Evolutionary conservation across 2,888 invertebrate genomes (phyloP).

Genomic region (Agriotes lineatus): DNA sequence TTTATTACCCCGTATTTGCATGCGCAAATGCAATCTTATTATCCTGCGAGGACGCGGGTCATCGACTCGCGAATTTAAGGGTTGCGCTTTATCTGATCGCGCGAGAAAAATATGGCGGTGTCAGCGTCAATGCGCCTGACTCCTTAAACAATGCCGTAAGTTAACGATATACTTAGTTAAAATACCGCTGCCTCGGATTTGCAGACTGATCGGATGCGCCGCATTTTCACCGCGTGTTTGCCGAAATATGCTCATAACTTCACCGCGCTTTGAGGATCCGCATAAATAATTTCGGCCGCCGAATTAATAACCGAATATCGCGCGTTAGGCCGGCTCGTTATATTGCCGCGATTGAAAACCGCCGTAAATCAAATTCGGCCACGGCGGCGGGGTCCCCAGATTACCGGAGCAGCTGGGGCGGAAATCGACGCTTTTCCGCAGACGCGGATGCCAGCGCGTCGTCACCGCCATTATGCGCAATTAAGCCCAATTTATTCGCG

Average conservation of each 20-base stretch:
- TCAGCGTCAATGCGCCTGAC: slow-evolving; percentile 57
- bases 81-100: slow-evolving; percentile 59
- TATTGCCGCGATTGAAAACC: slow-evolving; percentile 19
- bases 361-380: slow-evolving; percentile 30
- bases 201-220: slow-evolving; percentile 47
- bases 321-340: slow-evolving; percentile 20
- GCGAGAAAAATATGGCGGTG: slow-evolving; percentile 59
- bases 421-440: too few relatives aligned
- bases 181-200: slow-evolving; percentile 53
- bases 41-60: slow-evolving; percentile 54
- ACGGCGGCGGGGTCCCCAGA: too few relatives aligned
- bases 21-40: slow-evolving; percentile 54
- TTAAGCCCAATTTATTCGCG: slow-evolving; percentile 61
- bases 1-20: slow-evolving; percentile 52
- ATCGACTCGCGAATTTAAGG: slow-evolving; percentile 63
- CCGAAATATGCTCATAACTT: slow-evolving; percentile 40
- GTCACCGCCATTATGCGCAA: slow-evolving; percentile 61
- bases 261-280: slow-evolving; percentile 37
- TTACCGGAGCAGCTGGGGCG: too few relatives aligned
- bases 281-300: slow-evolving; percentile 40
- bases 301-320: slow-evolving; percentile 14
- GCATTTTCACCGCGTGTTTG: slow-evolving; percentile 51
- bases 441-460: too few relatives aligned
- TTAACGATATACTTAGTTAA: slow-evolving; percentile 63
- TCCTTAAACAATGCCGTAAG: slow-evolving; percentile 61